Evolutionary conservation across 2,888 invertebrate species (phyloP), one percentile per base, ranked within the genome.

Genomic region (Lapara coniferarum): DNA sequence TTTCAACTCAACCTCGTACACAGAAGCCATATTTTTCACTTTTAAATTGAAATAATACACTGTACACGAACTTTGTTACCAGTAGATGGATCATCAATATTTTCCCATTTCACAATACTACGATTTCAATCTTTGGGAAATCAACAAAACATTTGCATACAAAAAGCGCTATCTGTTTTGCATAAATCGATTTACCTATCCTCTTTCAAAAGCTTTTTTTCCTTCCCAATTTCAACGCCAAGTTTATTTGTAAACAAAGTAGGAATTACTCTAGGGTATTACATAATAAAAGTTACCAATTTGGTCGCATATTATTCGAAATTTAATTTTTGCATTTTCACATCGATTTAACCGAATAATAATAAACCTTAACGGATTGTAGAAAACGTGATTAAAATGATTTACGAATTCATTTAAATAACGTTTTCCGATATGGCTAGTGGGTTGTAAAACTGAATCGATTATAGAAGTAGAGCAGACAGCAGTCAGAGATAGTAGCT

Each of bases 111-210:
- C 85, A 87, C 88, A 89, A 89, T 87, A 87, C 89, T 86, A 86
- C 85, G 86, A 90, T 91, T 91, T 91, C 90, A 91, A 91, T 92
- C 91, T 92, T 89, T 89, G 84, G 88, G 87, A 92, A 92, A 91
- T 91, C 91, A 91, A 90, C 89, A 90, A 85, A 87, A 89, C n/a
- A 93, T 92, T 92, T 91, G 88, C 92, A 93, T 92, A 91, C 89
- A 92, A 92, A 93, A 92, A 91, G 92, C 90, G 89, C 90, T 87
- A 90, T 90, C 91, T 91, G 86, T 88, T 92, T 92, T 92, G 89
- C 91, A 92, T 92, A 92, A 93, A 93, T 91, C 92, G 91, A 92
- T 92, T 93, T 92, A 89, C 91, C 89, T 89, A 91, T 92, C 90
- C 91, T 88, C 89, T 90, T 91, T 89, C 88, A 88, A 89, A 91